Evolutionary conservation across 2,113 vertebrate genomes (phyloP).

Genomic region (Brienomyrus longianalis): DNA sequence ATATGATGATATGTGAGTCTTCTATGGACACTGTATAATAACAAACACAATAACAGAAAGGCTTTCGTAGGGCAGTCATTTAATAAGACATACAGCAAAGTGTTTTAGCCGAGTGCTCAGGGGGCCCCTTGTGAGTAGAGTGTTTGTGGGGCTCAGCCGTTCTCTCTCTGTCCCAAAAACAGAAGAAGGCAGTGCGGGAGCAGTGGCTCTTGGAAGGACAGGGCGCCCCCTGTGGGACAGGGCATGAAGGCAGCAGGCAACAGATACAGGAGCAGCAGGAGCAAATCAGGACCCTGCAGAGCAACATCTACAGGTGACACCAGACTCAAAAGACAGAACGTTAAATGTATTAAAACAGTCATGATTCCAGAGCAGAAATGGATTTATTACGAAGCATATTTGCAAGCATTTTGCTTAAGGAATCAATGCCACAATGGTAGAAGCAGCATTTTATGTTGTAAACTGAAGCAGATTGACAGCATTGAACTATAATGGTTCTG

Average conservation of each 20-base stretch:
- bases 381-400: not conserved
- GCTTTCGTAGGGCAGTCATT: not conserved
- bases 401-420: not conserved
- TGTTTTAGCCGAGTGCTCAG: not conserved
- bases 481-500: not conserved
- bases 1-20: not conserved
- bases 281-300: slow-evolving; percentile 64
- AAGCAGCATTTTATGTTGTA: not conserved
- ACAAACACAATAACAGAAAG: not conserved
- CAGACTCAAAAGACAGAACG: not conserved
- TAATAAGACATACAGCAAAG: not conserved
- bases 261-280: slow-evolving; percentile 65
- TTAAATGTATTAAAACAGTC: not conserved
- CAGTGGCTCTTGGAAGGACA: slow-evolving; percentile 82
- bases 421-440: not conserved
- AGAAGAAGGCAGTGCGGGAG: slow-evolving; percentile 82
- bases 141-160: not conserved
- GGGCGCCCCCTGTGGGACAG: slow-evolving; percentile 57
- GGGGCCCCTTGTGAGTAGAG: not conserved
- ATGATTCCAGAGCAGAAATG: not conserved
- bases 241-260: slow-evolving; percentile 65
- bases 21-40: not conserved
- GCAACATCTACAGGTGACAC: slow-evolving; percentile 71
- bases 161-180: slow-evolving; percentile 16
- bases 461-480: not conserved